phyloP scores from a whole-genome alignment of 2,113 vertebrate species.

The Hylia prasina region DNA sequence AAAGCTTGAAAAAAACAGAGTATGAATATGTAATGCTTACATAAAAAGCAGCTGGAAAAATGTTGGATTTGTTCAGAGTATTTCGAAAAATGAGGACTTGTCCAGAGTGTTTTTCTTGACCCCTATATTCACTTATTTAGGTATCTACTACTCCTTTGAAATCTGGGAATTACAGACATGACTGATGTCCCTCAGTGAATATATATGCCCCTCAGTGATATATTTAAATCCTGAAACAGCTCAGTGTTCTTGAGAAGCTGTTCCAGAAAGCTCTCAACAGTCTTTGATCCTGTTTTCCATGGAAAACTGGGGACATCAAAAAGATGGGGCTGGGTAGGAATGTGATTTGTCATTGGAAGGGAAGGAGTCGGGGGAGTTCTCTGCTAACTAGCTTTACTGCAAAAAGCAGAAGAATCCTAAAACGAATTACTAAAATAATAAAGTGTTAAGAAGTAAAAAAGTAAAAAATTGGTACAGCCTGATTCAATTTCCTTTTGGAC shows the following conservation, averaged over 20 bases:
- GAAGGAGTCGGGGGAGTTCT: background rate
- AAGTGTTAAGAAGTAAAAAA: background rate
- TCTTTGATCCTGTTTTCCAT: background rate
- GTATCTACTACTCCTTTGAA: background rate
- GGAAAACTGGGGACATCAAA: background rate
- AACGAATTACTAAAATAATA: background rate
- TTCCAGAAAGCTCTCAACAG: background rate
- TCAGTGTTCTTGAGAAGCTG: background rate
- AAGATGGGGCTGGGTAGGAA: fast-evolving
- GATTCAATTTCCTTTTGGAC: background rate
- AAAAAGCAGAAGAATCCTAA: background rate
- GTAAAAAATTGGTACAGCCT: background rate
- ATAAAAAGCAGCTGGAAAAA: background rate
- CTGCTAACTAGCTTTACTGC: background rate
- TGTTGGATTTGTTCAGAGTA: background rate
- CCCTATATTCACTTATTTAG: fast-evolving
- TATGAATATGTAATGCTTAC: background rate
- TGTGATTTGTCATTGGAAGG: fast-evolving
- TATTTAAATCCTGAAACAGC: background rate
- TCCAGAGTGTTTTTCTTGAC: background rate
- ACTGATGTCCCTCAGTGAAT: background rate
- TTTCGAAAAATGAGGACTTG: background rate
- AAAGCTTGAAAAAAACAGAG: background rate
- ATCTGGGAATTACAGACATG: background rate
- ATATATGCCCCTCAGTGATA: too few relatives aligned